phyloP scores from a whole-genome alignment of 35 echinoderm and acorn worm genomes.

The Nesometra sesokonis region DNA sequence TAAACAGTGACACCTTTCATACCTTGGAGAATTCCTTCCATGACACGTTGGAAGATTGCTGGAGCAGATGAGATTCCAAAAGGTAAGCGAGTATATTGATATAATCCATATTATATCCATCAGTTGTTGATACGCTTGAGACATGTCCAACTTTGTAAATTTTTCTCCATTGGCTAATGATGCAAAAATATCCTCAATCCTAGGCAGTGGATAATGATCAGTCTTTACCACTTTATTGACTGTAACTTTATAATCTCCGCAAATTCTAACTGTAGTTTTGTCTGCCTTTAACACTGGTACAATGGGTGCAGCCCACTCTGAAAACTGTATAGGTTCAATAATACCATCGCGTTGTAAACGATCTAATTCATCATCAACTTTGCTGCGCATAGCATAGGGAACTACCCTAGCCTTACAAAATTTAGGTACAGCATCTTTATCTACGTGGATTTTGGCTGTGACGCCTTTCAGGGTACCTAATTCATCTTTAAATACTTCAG shows the following conservation, averaged over 20 bases:
- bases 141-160: too few species aligned
- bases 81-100: constrained; percentile 37
- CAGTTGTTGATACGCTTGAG: too few species aligned
- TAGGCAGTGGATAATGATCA: too few species aligned
- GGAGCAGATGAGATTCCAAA: constrained; percentile 29
- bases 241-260: too few species aligned
- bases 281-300: constrained; percentile 6
- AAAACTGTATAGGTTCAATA: not conserved
- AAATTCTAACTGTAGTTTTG: too few species aligned
- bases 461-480: not conserved
- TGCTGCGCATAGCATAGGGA: too few species aligned
- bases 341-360: not conserved
- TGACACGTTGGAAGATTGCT: constrained; percentile 19
- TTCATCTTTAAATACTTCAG: not conserved
- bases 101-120: too few species aligned
- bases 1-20: too few species aligned
- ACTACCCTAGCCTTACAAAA: too few species aligned
- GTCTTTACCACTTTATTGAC: too few species aligned
- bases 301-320: not conserved
- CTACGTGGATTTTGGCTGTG: not conserved
- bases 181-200: too few species aligned
- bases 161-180: too few species aligned
- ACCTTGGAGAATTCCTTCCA: constrained; percentile 23
- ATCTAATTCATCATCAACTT: not conserved
- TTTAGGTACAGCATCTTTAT: not conserved